Base-by-base conservation (phyloP, 2,113 vertebrate genomes). In the Heterochromis multidens region DNA sequence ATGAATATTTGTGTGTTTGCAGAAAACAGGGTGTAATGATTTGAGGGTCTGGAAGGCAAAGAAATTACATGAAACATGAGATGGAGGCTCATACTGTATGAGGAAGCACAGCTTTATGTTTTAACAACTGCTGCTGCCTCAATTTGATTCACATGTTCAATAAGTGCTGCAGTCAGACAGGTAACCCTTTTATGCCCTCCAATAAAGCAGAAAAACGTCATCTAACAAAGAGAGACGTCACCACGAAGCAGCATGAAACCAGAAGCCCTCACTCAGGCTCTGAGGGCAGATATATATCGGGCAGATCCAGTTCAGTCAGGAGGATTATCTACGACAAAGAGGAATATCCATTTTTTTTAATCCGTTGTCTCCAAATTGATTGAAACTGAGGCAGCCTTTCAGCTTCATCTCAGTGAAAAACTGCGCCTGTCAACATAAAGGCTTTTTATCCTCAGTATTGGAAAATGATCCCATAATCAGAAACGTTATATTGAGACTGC, bases 251-350 rank as follows among this genome's bases (percentile, higher is more conserved):
- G 7, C 63, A 25, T 3, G 1, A 37, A 43, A 14, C 14, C 43
- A 46, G 14, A 46, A 46, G 3, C 43, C 14, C 6, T 14, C 43
- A 14, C 46, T 4, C 4, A 49, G 16, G 46, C 13, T 23, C 63
- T 17, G 37, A 70, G 3, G 17, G 37, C n/a, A 17, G n/a, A 25
- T 17, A n/a, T 14, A 40, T 40, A 40, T 23, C 19, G 3, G 19
- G 17, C 52, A 54, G 19, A 43, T 17, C 63, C 37, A 23, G 37
- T 13, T 43, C 63, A 70, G 23, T 70, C 63, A 70, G 23, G 14
- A 67, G 63, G 63, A 23, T 23, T n/a, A 40, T 67, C 61, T 4
- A 0, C 2, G 2, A 0, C 12, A 16, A n/a, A 17, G 60, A 62
- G n/a, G 35, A 65, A 17, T 14, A 40, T 4, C 21, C 7, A 12